Conservation (phyloP, 2,888 invertebrate genomes). For the Polylopha cassiicola region DNA sequence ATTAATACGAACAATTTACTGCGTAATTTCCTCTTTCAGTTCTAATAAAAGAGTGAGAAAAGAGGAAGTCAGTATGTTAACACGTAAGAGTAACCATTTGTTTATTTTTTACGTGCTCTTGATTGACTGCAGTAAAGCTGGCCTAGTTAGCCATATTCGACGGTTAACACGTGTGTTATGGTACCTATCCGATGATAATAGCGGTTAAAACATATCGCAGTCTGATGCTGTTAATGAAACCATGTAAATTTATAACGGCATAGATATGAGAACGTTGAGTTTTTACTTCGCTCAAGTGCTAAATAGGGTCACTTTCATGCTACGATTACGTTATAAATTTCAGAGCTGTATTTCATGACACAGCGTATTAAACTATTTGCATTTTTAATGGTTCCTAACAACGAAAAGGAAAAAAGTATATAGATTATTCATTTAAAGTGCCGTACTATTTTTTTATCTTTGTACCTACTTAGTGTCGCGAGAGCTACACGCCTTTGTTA, state of each 20-base stretch:
- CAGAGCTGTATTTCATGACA: no score
- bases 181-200: constrained; percentile 22
- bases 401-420: no score
- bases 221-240: neutral
- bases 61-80: constrained; percentile 13
- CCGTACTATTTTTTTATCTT: neutral
- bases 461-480: constrained; percentile 7
- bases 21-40: constrained; percentile 1
- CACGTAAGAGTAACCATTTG: constrained; percentile 31
- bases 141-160: constrained; percentile 45
- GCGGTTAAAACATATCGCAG: neutral
- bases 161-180: constrained; percentile 48
- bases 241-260: no score
- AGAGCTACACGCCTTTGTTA: constrained; percentile 8
- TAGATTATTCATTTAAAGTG: no score
- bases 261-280: no score
- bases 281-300: no score
- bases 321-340: no score
- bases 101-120: constrained; percentile 55
- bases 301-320: no score
- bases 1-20: neutral
- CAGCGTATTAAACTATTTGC: no score
- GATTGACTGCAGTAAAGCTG: constrained; percentile 55
- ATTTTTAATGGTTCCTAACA: no score
- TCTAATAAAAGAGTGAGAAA: constrained; percentile 5